Percentiles rank a stretch among this genome's conserved stretches.
Conservation (phyloP, 2,888 invertebrate genomes). For the Platycheirus albimanus region DNA sequence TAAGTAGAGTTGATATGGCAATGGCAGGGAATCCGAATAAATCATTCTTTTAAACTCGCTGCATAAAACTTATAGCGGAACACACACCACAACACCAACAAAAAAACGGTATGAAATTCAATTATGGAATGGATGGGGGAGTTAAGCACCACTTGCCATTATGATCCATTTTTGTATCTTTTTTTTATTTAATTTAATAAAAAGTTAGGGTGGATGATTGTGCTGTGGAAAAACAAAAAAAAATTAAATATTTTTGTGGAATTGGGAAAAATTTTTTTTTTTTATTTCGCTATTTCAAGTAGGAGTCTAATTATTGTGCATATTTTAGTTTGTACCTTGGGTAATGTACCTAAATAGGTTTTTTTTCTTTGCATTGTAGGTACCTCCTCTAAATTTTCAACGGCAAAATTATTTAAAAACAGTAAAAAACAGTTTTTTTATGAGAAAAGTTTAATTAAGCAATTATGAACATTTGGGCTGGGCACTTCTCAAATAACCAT, state of each 20-base stretch:
- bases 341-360: not conserved
- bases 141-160: slow-evolving; percentile 64
- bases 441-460: slow-evolving; percentile 74
- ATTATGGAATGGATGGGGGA: slow-evolving; percentile 57
- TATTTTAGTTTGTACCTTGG: not conserved
- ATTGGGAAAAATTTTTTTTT: slow-evolving; percentile 64
- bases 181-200: slow-evolving; percentile 11
- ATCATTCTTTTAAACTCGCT: too few relatives aligned
- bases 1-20: slow-evolving; percentile 24
- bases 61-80: too few relatives aligned
- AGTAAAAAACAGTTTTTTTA: slow-evolving; percentile 65
- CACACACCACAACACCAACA: too few relatives aligned
- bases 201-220: slow-evolving; percentile 6
- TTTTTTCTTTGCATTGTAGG: slow-evolving; percentile 8
- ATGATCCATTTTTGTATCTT: slow-evolving; percentile 46
- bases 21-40: too few relatives aligned
- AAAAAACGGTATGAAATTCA: slow-evolving; percentile 37
- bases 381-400: too few relatives aligned
- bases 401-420: slow-evolving; percentile 10
- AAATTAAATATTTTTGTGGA: slow-evolving; percentile 71
- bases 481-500: slow-evolving; percentile 71
- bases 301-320: slow-evolving; percentile 20
- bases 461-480: slow-evolving; percentile 67
- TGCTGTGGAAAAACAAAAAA: slow-evolving; percentile 29
- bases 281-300: slow-evolving; percentile 36